Evolutionary conservation across 2,113 vertebrate genomes (phyloP).

Genomic region (Chrysemys picta): DNA sequence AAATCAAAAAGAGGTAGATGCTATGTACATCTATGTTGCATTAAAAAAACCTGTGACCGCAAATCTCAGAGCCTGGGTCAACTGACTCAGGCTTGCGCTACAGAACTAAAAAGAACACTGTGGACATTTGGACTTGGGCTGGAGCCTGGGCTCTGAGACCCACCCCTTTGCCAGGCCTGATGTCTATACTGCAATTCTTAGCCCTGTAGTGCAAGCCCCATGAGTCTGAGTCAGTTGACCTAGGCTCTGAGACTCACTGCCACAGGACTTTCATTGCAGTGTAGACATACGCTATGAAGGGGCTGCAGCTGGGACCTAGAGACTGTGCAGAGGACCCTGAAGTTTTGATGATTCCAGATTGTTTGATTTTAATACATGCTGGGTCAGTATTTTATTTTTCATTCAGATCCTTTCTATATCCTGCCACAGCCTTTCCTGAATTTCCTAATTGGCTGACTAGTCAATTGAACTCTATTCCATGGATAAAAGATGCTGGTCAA

Average conservation of each 20-base stretch:
- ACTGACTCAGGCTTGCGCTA: not conserved
- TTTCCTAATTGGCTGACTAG: not conserved
- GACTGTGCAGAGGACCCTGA: not conserved
- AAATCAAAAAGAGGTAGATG: not conserved
- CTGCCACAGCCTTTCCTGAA: not conserved
- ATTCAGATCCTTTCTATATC: not conserved
- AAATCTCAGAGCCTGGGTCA: not conserved
- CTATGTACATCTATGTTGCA: not conserved
- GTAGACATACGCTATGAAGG: not conserved
- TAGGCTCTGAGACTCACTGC: not conserved
- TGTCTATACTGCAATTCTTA: not conserved
- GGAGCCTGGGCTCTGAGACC: not conserved
- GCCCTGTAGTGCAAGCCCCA: not conserved
- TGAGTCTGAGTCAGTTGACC: not conserved
- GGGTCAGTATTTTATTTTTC: not conserved
- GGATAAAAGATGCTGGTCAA: not conserved
- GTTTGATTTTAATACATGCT: not conserved
- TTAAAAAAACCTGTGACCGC: not conserved
- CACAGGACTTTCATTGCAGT: not conserved
- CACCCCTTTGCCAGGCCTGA: not conserved
- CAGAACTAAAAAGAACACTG: not conserved
- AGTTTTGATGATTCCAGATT: not conserved
- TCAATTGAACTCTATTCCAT: slow-evolving; percentile 12
- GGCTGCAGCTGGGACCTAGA: not conserved
- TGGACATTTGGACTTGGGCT: not conserved